Evolutionary conservation across 2,797 vertebrate species (phyloP).

Genomic region (Tragopan temminckii): DNA sequence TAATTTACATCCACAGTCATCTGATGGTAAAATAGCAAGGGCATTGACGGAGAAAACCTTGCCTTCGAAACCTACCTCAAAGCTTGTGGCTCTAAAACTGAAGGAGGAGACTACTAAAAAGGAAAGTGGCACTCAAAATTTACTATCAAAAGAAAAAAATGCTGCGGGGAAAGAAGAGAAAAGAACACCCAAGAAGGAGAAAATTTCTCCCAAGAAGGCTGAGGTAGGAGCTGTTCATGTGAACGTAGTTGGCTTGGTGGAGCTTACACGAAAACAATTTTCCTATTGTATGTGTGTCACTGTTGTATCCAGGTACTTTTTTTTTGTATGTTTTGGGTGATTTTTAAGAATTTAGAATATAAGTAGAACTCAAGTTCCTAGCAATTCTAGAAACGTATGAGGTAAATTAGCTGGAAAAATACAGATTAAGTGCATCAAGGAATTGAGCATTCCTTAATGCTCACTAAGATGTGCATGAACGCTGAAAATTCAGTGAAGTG

Average conservation of each 20-base stretch:
- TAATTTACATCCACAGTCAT: background rate
- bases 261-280: background rate
- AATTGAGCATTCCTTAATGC: background rate
- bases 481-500: background rate
- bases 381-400: background rate
- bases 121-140: background rate
- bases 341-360: background rate
- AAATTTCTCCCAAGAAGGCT: slow-evolving; percentile 88
- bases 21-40: slow-evolving; percentile 6
- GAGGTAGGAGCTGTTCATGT: slow-evolving; percentile 82
- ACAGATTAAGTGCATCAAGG: background rate
- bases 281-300: background rate
- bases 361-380: background rate
- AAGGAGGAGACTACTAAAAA: slow-evolving; percentile 76
- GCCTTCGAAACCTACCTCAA: slow-evolving; percentile 85
- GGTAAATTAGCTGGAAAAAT: background rate
- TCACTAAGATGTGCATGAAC: too few species aligned
- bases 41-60: slow-evolving; percentile 33
- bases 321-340: background rate
- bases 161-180: slow-evolving; percentile 82
- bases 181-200: slow-evolving; percentile 80
- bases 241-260: background rate
- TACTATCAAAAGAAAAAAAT: slow-evolving; percentile 69
- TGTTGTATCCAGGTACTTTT: background rate
- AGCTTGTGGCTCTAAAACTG: slow-evolving; percentile 87